phyloP scores from a whole-genome alignment of 2,113 vertebrate genomes.

The Anguilla rostrata region DNA sequence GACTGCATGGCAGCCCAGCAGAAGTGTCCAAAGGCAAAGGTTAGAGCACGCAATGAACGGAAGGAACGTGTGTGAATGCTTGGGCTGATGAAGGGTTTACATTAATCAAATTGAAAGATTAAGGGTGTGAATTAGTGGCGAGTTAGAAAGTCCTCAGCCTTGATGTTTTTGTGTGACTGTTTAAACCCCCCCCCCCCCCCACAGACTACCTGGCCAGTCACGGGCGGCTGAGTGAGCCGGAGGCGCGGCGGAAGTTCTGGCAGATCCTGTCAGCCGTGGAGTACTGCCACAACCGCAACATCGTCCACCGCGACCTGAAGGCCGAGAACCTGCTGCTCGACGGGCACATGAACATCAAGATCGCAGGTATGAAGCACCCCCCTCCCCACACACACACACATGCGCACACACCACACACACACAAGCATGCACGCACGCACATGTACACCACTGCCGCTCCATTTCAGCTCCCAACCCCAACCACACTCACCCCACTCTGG shows the following conservation, averaged over 20 bases:
- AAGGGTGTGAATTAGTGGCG: no score
- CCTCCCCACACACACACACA: no score
- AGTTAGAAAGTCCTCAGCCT: not conserved
- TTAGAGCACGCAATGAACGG: not conserved
- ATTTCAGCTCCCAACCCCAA: no score
- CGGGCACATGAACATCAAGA: conserved; percentile 86
- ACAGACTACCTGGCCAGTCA: conserved; percentile 82
- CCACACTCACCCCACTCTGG: no score
- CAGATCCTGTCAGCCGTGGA: conserved; percentile 84
- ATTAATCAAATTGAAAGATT: no score
- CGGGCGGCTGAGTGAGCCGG: conserved; percentile 76
- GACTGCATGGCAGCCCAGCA: not conserved
- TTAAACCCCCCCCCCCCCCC: conserved; percentile 4
- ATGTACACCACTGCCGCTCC: no score
- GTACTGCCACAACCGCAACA: conserved; percentile 77
- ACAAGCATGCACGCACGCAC: no score
- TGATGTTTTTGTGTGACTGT: not conserved
- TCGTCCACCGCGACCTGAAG: conserved; percentile 83
- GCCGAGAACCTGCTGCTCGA: conserved; percentile 84
- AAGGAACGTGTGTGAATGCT: not conserved
- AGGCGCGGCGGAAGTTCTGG: conserved; percentile 83
- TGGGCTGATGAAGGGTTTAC: no score
- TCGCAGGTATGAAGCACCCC: conserved; percentile 72
- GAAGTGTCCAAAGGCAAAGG: not conserved
- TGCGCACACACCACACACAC: no score